Conservation (phyloP, 2,888 invertebrate genomes). For the Loripinus fragilis region DNA sequence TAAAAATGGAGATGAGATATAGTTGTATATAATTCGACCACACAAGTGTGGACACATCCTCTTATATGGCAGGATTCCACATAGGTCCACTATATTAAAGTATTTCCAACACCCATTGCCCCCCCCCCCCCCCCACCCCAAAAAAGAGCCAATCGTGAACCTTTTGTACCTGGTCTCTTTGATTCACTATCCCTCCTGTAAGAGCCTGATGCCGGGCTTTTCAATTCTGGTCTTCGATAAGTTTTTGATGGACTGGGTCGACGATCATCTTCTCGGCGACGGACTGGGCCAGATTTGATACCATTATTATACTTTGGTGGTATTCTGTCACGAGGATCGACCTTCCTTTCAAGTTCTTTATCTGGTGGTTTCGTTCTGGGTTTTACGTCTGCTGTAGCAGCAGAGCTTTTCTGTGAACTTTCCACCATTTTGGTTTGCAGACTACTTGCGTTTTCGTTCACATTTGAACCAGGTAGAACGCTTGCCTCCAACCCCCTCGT, state of each 20-base stretch:
- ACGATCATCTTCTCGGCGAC: slow-evolving; percentile 65
- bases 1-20: too few species aligned
- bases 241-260: slow-evolving; percentile 55
- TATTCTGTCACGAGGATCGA: slow-evolving; percentile 40
- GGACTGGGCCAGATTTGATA: slow-evolving; percentile 50
- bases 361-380: slow-evolving; percentile 45
- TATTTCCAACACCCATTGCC: too few species aligned
- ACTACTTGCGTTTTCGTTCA: slow-evolving; percentile 72
- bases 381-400: slow-evolving; percentile 44
- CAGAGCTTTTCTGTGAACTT: slow-evolving; percentile 40
- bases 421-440: slow-evolving; percentile 59
- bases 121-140: too few species aligned
- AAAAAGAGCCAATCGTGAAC: too few species aligned
- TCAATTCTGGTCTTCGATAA: slow-evolving; percentile 38
- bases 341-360: slow-evolving; percentile 46
- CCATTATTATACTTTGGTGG: slow-evolving; percentile 51
- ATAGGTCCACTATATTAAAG: too few species aligned
- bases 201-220: slow-evolving; percentile 30
- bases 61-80: too few species aligned
- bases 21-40: too few species aligned
- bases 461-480: slow-evolving; percentile 63
- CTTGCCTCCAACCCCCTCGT: slow-evolving; percentile 45
- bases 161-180: slow-evolving; percentile 20
- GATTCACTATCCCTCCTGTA: slow-evolving; percentile 41
- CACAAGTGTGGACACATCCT: too few species aligned